phyloP scores from a whole-genome alignment of 2,888 invertebrate genomes.

The Dicyrtoma fusca region DNA sequence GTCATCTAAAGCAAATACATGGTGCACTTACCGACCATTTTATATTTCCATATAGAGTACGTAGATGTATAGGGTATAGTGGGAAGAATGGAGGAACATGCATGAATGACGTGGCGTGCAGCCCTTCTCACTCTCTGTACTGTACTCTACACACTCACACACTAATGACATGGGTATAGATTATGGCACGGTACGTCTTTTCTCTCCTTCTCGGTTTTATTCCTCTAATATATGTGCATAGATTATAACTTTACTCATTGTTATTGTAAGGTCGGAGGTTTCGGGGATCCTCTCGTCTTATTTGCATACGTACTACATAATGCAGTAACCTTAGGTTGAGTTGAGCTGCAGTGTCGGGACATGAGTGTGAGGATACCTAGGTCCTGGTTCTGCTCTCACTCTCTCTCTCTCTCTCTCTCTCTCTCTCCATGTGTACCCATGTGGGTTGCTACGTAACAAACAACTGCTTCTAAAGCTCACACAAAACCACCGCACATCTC shows the following conservation, averaged over 20 bases:
- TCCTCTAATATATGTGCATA: constrained; percentile 32
- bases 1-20: constrained; percentile 8
- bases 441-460: no score
- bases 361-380: no score
- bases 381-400: no score
- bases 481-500: no score
- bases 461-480: no score
- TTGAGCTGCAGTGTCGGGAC: not conserved
- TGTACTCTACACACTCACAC: not conserved
- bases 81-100: not conserved
- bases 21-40: not conserved
- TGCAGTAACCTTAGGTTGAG: not conserved
- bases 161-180: not conserved
- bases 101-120: constrained; percentile 25
- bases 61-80: no score
- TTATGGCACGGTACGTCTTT: not conserved
- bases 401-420: no score
- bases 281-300: not conserved
- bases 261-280: constrained; percentile 19
- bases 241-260: constrained; percentile 31
- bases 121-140: not conserved
- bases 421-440: no score
- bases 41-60: no score
- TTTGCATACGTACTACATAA: constrained; percentile 30
- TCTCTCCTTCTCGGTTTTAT: constrained; percentile 15